Base-by-base conservation (phyloP, 2,888 invertebrate species). In the Polyommatus icarus region DNA sequence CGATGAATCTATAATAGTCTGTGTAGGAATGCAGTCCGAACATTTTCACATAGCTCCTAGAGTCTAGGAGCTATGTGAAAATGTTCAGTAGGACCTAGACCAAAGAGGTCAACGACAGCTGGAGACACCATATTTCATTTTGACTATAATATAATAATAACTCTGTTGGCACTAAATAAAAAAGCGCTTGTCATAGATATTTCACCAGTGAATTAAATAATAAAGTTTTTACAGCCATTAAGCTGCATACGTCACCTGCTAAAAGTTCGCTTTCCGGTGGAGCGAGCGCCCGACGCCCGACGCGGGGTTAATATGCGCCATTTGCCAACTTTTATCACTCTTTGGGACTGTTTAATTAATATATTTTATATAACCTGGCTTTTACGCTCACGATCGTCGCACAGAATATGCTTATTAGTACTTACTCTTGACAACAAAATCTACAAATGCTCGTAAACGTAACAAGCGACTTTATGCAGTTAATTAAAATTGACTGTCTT, bases 231-330 rank as follows among this genome's bases (percentile, higher is more conserved):
- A 75, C 18, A 12, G 75, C 15, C 54, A 75, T 75, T 75, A 75
- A 54, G 75, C 50, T 50, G 75, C 75, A 75, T 54, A 18, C 32
- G 75, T 75, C 75, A 75, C 75, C 75, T 46, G 75, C 15, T 24
- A 6, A 50, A 75, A 75, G 24, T 50, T 54, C 29, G 5, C 50
- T 50, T 75, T 46, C 46, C 75, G 32, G 12, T 29, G 1, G 24
- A 50, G 50, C 24, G 50, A 75, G 50, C 81, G 50, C 81, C 82
- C 46, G 61, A 79, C 82, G 54, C 54, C 18, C 54, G 71, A 79
- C 82, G 82, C 40, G 24, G 46, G 29, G 83, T 83, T 84, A 85
- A 85, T 46, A 20, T 46, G 46, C 73, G 50, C 73, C 36, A 77
- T 40, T 77, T 73, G 29, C 6, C 59, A 77, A 75, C 59, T 77